Conservation (phyloP, 2,888 invertebrate species). For the Plebejus melissa region DNA sequence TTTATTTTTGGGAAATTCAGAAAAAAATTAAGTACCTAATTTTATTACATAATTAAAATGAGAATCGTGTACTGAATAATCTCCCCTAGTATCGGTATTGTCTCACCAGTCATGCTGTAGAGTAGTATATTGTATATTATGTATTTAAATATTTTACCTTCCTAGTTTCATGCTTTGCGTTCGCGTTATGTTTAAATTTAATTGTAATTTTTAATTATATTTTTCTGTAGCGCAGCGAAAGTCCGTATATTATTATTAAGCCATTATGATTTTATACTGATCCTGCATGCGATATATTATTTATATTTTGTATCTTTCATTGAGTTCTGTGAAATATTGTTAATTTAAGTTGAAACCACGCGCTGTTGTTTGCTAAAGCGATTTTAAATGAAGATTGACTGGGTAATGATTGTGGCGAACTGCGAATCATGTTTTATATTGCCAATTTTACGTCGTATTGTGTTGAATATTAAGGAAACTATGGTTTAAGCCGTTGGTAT, state of each 20-base stretch:
- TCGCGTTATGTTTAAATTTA: not conserved
- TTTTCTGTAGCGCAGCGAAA: no score
- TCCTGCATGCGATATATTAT: not conserved
- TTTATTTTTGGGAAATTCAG: no score
- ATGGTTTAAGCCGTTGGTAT: not conserved
- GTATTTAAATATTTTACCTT: not conserved
- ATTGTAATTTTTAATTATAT: no score
- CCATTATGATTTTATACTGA: not conserved
- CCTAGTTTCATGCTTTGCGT: not conserved
- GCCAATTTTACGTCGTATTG: not conserved
- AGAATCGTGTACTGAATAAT: no score
- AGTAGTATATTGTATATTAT: no score
- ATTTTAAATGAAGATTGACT: not conserved
- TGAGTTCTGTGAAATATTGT: not conserved
- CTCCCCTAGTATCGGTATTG: no score
- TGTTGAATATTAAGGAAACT: not conserved
- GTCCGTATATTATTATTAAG: not conserved
- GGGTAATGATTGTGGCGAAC: not conserved
- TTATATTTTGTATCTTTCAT: not conserved
- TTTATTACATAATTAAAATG: no score
- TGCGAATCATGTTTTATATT: not conserved
- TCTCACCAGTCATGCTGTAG: no score
- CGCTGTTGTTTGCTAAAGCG: not conserved
- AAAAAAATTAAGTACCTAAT: no score
- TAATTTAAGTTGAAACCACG: conserved; percentile 1